phyloP scores from a whole-genome alignment of 1,140 invertebrate genomes.

The Nebria ingens region DNA sequence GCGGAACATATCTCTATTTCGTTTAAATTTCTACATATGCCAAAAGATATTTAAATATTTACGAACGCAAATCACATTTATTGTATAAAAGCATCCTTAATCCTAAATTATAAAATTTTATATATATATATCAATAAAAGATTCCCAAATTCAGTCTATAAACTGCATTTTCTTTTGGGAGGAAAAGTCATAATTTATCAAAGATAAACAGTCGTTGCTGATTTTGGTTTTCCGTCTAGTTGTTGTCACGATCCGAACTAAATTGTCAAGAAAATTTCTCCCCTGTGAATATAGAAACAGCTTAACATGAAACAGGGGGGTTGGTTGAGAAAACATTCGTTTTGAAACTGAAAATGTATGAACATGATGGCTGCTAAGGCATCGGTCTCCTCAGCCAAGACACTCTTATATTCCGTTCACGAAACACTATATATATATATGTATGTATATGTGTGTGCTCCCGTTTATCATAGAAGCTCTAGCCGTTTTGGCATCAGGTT shows the following conservation, averaged over 20 bases:
- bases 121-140: no score
- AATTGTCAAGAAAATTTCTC: constrained; percentile 28
- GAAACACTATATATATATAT: no score
- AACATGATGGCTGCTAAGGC: not conserved
- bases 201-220: no score
- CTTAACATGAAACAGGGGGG: constrained; percentile 26
- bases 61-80: no score
- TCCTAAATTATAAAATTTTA: no score
- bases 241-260: constrained; percentile 15
- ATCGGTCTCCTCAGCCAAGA: not conserved
- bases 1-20: no score
- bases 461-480: not conserved
- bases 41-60: no score
- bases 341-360: constrained; percentile 8
- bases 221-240: not conserved
- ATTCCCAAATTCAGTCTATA: no score
- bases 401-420: not conserved
- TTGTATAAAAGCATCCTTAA: no score
- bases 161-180: no score
- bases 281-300: constrained; percentile 31
- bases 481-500: not conserved
- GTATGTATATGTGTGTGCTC: not conserved
- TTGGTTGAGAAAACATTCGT: constrained; percentile 29
- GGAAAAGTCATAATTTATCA: no score
- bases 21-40: no score